These are phyloP conservation scores for Pseudorhombus dupliciocellatus DNA, from an alignment of 2,113 vertebrate species.

Conservation along the genomic window DNA sequence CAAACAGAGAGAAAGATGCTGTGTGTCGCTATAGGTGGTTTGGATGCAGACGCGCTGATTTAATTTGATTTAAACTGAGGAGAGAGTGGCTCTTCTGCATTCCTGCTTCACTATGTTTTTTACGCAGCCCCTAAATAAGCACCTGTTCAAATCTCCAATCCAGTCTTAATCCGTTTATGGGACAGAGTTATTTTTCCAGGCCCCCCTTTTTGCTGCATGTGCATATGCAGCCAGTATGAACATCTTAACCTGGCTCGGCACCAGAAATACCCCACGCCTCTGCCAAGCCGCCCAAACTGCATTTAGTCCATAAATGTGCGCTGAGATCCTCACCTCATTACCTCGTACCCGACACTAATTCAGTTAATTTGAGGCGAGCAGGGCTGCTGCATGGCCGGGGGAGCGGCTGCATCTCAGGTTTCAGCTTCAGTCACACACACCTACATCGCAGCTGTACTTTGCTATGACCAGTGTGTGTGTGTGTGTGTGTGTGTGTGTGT, in stretches of 20 bases:
- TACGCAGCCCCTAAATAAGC: no score
- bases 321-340: conserved; percentile 4
- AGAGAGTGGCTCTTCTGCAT: not conserved
- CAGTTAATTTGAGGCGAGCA: not conserved
- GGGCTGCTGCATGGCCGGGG: not conserved
- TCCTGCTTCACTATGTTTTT: not conserved
- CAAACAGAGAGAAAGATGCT: conserved; percentile 6
- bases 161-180: no score
- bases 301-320: not conserved
- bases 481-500: no score
- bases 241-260: not conserved
- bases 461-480: no score
- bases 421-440: no score
- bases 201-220: no score
- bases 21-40: not conserved
- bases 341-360: not conserved
- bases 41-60: not conserved
- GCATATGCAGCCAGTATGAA: no score
- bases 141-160: no score
- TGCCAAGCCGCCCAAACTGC: not conserved
- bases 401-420: not conserved
- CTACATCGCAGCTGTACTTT: no score
- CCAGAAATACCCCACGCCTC: no score
- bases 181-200: no score
- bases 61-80: not conserved